These are phyloP conservation scores for Eurypyga helias DNA, from an alignment of 2,113 vertebrate genomes.

Conservation along the genomic window DNA sequence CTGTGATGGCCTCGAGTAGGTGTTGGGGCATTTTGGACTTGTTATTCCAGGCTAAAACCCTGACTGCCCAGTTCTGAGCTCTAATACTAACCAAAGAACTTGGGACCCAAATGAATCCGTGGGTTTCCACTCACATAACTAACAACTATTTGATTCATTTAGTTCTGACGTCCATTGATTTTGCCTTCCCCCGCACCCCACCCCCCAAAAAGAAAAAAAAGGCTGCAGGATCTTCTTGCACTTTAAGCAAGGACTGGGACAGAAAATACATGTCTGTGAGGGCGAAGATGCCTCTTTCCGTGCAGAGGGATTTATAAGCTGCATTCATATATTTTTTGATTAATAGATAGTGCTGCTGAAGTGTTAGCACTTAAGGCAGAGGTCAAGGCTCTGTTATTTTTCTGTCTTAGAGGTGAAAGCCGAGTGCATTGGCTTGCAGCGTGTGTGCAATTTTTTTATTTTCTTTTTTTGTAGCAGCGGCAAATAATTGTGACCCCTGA, in stretches of 20 bases:
- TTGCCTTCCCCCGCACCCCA: not conserved
- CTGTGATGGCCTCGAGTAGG: not conserved
- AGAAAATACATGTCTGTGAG: not conserved
- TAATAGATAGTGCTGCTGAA: slow-evolving; percentile 24
- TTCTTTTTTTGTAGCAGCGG: not conserved
- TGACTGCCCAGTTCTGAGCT: not conserved
- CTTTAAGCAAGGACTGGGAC: not conserved
- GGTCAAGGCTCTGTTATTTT: slow-evolving; percentile 30
- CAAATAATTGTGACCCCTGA: slow-evolving; percentile 50
- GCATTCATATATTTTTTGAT: slow-evolving; percentile 4
- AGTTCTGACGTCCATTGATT: slow-evolving; percentile 52
- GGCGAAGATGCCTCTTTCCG: not conserved
- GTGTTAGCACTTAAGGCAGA: slow-evolving; percentile 13
- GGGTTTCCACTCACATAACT: slow-evolving; percentile 35
- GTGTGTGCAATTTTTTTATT: not conserved
- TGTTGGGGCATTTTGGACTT: not conserved
- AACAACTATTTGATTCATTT: slow-evolving; percentile 62
- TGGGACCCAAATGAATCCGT: not conserved
- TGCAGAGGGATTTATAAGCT: not conserved
- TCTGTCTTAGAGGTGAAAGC: not conserved
- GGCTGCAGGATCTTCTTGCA: not conserved
- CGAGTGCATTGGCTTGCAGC: not conserved
- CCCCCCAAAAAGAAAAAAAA: no score
- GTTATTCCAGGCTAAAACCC: not conserved
- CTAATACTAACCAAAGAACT: not conserved